Evolutionary conservation across 2,797 vertebrate species (phyloP), one percentile per base, ranked within the genome.

Genomic region (Acipenser oxyrinchus): DNA sequence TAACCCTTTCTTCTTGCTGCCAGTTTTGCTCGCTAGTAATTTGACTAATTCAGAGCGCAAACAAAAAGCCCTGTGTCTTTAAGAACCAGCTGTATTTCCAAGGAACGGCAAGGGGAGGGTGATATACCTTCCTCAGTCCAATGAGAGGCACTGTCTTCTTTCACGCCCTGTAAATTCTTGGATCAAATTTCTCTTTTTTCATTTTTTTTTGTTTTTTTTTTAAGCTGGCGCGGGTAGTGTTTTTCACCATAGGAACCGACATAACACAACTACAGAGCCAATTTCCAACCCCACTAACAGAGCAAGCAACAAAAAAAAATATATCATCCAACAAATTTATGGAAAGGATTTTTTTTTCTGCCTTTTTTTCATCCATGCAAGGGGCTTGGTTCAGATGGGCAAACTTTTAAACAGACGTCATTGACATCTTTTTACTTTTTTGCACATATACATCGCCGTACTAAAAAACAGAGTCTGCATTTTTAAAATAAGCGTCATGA

Each of bases 241-340:
- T 94, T 84, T 81, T 91, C 89, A 84, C 95, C 92, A 95, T 95
- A 89, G 94, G 94, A 94, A 97, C 95, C 89, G 91, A 92, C 93
- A 94, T 89, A 96, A 96, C 93, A 95, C 85, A 74, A 68, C 72
- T 71, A 78, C 68, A 66, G 72, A 77, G 89, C 90, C 88, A 88
- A 84, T 77, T 86, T 79, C 68, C 69, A 84, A 84, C 87, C 89
- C 85, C 74, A 84, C 85, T 89, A 91, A 92, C 84, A 88, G 80
- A 82, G 37, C 53, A 55, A 55, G 7, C n/a, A 82, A 82, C 82
- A 82, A 84, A 83, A 84, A 85, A 79, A 85, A 86, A 86, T 85
- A 81, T 78, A 85, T 86, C 83, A 86, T 78, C 78, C 75, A 70
- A 71, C 71, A 62, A 65, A 72, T 76, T 76, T 80, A 72, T 72